Evolutionary conservation across 2,888 invertebrate species (phyloP).

Genomic region (Piscicola geometra): DNA sequence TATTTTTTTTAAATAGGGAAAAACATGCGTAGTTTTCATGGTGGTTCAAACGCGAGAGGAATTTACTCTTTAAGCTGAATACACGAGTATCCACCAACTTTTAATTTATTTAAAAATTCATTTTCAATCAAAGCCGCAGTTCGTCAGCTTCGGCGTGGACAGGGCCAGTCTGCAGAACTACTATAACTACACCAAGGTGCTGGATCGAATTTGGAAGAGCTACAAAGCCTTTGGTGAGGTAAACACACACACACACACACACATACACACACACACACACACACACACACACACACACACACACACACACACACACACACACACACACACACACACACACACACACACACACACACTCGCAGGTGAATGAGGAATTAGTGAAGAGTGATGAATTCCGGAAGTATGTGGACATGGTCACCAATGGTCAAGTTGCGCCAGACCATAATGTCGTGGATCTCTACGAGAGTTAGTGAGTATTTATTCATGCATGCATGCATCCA

Average conservation of each 20-base stretch:
- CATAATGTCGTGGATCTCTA: no score
- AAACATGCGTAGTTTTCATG: no score
- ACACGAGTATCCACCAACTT: no score
- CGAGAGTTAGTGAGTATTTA: not conserved
- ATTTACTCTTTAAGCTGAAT: no score
- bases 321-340: slow-evolving; percentile 8
- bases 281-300: slow-evolving; percentile 5
- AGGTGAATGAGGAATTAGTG: no score
- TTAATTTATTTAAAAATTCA: no score
- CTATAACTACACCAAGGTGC: not conserved
- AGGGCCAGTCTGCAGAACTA: not conserved
- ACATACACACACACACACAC: slow-evolving; percentile 1
- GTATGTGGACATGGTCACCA: no score
- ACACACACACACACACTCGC: slow-evolving; percentile 3
- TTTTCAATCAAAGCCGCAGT: no score
- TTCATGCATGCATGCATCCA: not conserved
- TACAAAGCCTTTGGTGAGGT: not conserved
- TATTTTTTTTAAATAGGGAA: no score
- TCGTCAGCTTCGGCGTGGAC: not conserved
- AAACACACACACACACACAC: slow-evolving; percentile 14
- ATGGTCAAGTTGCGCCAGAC: no score
- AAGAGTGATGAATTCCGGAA: no score
- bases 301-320: not conserved
- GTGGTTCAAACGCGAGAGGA: no score
- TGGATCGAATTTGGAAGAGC: not conserved